These are phyloP conservation scores for Cassiopea xamachana DNA, from an alignment of 30 jellyfish, hydroid and myxozoan species.

Conservation along the genomic window DNA sequence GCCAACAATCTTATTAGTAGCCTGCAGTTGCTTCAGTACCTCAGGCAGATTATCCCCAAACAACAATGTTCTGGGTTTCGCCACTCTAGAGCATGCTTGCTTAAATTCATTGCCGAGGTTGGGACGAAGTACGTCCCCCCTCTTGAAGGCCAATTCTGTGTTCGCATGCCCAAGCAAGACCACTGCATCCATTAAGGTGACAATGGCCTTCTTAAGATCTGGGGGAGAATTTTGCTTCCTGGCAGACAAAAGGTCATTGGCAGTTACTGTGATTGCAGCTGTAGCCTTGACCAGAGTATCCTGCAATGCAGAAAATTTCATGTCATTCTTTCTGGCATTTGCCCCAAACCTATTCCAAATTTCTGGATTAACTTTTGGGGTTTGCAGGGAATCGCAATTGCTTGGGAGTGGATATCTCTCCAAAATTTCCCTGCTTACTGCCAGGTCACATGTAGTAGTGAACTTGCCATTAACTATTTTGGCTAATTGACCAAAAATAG, in stretches of 20 bases:
- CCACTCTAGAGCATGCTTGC: not conserved
- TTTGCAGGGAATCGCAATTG: slow-evolving; percentile 25
- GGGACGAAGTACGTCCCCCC: slow-evolving; percentile 7
- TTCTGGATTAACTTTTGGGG: slow-evolving; percentile 55
- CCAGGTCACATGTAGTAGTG: slow-evolving; percentile 24
- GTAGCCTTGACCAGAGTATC: slow-evolving; percentile 8
- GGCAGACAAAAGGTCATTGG: not conserved
- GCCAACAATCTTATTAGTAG: not conserved
- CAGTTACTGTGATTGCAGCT: slow-evolving; percentile 17
- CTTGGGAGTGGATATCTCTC: slow-evolving; percentile 10
- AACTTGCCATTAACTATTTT: slow-evolving; percentile 23
- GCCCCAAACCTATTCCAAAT: slow-evolving; percentile 47
- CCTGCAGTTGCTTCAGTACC: not conserved
- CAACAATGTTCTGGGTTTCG: not conserved
- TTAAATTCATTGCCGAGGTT: slow-evolving; percentile 5
- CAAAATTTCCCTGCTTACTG: slow-evolving; percentile 33
- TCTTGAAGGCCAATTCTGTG: not conserved
- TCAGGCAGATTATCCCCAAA: not conserved
- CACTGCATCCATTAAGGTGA: too few relatives aligned
- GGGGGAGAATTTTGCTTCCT: too few relatives aligned
- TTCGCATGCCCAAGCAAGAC: too few relatives aligned
- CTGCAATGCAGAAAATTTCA: slow-evolving; percentile 11
- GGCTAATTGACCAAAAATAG: slow-evolving; percentile 11
- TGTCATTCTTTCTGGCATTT: slow-evolving; percentile 19
- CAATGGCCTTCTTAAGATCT: too few relatives aligned